Percentiles rank a stretch among this genome's conserved stretches.
phyloP scores from a whole-genome alignment of 2,113 vertebrate genomes.

The Catharus fuscescens region DNA sequence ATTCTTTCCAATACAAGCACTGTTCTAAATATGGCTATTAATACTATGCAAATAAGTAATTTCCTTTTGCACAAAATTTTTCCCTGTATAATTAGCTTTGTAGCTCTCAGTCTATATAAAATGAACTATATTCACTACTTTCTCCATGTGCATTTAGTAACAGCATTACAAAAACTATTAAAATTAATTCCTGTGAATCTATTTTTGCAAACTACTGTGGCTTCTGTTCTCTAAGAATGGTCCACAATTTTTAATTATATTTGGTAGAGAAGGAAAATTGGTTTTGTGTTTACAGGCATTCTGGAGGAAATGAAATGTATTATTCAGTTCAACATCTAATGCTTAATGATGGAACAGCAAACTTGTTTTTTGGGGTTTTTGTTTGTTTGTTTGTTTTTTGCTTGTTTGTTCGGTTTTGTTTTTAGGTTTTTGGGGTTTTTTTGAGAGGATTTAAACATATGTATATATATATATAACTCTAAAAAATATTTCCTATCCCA shows the following conservation, averaged over 20 bases:
- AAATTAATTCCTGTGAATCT: neutral
- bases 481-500: neutral
- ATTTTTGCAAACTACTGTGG: neutral
- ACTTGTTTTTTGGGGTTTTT: neutral
- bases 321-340: neutral
- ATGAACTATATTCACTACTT: neutral
- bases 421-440: neutral
- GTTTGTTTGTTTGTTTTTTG: neutral
- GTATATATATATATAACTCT: fast-evolving
- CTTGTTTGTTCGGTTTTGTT: neutral
- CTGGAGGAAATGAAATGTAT: conserved; percentile 13
- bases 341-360: neutral
- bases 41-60: neutral
- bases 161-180: neutral
- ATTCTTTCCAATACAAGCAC: neutral
- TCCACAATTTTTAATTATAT: conserved; percentile 32
- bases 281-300: conserved; percentile 16
- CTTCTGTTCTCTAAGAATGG: neutral
- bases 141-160: neutral
- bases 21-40: conserved; percentile 5
- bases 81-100: neutral
- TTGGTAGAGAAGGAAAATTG: conserved; percentile 12
- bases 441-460: neutral
- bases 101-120: neutral
- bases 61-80: neutral